phyloP scores from a whole-genome alignment of 2,888 invertebrate species.

The Chrysodeixis includens region DNA sequence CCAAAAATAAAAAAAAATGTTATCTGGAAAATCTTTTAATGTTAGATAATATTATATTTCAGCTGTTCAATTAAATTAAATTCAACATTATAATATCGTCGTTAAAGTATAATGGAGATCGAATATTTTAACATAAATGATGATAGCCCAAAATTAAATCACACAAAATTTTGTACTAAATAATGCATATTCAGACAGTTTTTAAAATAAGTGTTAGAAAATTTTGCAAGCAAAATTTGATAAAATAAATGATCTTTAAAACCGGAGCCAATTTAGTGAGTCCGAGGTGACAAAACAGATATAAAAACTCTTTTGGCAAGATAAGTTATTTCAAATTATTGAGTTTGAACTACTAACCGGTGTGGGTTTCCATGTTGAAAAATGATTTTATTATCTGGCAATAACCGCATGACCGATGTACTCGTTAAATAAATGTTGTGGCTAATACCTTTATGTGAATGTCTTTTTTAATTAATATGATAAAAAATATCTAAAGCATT shows the following conservation, averaged over 20 bases:
- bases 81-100: too few relatives aligned
- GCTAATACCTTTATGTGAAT: constrained; percentile 27
- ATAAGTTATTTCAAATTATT: constrained; percentile 56
- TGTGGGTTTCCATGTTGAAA: constrained; percentile 57
- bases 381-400: constrained; percentile 44
- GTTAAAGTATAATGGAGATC: too few relatives aligned
- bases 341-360: constrained; percentile 58
- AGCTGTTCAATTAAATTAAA: too few relatives aligned
- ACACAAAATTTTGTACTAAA: too few relatives aligned
- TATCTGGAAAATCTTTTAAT: too few relatives aligned
- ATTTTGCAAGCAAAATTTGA: not conserved
- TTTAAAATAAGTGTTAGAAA: too few relatives aligned
- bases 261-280: constrained; percentile 4
- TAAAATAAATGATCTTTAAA: not conserved
- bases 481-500: constrained; percentile 7
- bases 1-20: too few relatives aligned
- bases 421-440: constrained; percentile 14
- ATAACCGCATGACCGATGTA: constrained; percentile 55
- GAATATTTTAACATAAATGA: too few relatives aligned
- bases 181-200: too few relatives aligned
- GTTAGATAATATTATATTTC: too few relatives aligned
- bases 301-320: constrained; percentile 27
- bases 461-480: constrained; percentile 24
- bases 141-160: too few relatives aligned
- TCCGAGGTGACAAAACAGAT: not conserved